Conservation (phyloP, 2,797 vertebrate genomes). For the Lemur catta region DNA sequence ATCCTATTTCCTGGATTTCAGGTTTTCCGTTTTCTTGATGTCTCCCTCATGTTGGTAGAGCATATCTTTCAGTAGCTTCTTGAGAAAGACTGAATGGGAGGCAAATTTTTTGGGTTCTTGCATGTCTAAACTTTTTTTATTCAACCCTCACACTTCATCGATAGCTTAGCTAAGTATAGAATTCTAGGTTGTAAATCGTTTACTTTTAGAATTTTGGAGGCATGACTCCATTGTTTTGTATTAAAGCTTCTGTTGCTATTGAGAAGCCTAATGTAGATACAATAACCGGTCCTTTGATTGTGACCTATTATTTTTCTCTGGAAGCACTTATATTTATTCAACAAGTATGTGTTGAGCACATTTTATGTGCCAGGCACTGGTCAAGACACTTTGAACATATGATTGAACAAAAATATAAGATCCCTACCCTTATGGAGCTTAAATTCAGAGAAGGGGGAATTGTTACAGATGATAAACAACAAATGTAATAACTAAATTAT, state of each 20-base stretch:
- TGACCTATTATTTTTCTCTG: not conserved
- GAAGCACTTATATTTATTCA: constrained; percentile 2
- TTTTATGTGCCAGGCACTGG: not conserved
- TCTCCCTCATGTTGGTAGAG: not conserved
- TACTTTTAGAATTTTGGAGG: constrained; percentile 12
- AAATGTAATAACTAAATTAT: not conserved
- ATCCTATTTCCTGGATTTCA: not conserved
- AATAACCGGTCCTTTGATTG: not conserved
- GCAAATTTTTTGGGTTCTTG: not conserved
- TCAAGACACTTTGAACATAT: not conserved
- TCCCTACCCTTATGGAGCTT: not conserved
- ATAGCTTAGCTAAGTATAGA: not conserved
- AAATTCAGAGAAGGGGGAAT: not conserved
- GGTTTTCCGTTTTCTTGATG: not conserved
- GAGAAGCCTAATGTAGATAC: not conserved
- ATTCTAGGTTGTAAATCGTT: not conserved
- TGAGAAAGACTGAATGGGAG: not conserved
- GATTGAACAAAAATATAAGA: not conserved
- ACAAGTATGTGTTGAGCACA: not conserved
- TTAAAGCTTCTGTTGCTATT: not conserved
- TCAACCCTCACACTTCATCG: not conserved
- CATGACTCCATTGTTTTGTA: not conserved
- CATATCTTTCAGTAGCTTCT: not conserved
- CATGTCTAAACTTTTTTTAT: not conserved
- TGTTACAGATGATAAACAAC: not conserved